These are phyloP conservation scores for Syngnathus rostellatus DNA, from an alignment of 2,797 vertebrate species.

Conservation along the genomic window DNA sequence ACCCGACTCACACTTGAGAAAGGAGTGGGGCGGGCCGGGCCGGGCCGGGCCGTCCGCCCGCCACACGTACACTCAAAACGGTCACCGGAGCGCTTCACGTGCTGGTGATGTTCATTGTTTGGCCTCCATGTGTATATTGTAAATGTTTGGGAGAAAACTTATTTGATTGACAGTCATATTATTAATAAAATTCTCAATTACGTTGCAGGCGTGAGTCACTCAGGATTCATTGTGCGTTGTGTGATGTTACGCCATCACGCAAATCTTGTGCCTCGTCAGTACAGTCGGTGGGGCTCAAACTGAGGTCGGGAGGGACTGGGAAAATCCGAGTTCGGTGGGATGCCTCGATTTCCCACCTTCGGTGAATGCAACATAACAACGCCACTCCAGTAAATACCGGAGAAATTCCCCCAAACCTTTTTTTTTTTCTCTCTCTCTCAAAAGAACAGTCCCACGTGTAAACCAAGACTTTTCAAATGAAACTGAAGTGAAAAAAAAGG, in stretches of 20 bases:
- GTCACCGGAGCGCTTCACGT: no score
- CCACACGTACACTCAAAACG: conserved; percentile 49
- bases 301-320: no score
- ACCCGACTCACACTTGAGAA: neutral
- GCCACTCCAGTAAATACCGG: no score
- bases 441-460: neutral
- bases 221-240: neutral
- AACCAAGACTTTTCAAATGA: neutral
- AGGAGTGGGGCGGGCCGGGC: no score
- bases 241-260: no score
- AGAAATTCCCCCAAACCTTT: neutral
- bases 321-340: no score
- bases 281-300: no score
- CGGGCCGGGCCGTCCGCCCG: no score
- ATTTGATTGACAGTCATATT: conserved; percentile 5
- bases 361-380: no score
- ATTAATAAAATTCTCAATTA: conserved; percentile 4
- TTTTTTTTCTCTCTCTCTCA: neutral
- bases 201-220: neutral
- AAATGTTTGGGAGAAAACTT: neutral
- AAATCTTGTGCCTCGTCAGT: no score
- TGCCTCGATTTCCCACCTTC: no score
- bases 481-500: neutral
- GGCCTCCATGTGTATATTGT: neutral
- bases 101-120: neutral